Evolutionary conservation across 2,113 vertebrate genomes (phyloP).

Genomic region (Aptenodytes patagonicus): DNA sequence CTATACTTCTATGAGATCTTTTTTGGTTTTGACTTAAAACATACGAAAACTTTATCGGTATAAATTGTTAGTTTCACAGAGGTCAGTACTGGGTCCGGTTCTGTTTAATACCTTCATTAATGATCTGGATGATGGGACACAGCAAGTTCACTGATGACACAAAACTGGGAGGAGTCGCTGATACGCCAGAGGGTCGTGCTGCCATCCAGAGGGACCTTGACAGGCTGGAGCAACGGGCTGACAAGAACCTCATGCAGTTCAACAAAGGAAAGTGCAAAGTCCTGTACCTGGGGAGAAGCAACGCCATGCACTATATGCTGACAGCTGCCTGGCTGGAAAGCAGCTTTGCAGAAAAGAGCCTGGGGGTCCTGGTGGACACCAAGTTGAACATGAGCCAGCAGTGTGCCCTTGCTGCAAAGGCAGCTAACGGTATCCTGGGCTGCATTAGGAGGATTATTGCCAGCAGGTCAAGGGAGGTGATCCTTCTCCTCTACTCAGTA

Average conservation of each 20-base stretch:
- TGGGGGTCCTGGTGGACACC: not conserved
- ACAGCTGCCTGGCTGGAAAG: not conserved
- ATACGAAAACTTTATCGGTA: not conserved
- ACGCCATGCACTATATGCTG: accelerated
- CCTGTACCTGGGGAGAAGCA: not conserved
- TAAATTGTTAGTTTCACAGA: not conserved
- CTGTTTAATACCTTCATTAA: not conserved
- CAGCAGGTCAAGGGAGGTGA: not conserved
- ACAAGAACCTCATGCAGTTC: not conserved
- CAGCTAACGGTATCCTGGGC: not conserved
- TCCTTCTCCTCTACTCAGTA: not conserved
- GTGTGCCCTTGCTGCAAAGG: not conserved
- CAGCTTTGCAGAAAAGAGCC: not conserved
- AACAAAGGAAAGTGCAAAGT: not conserved
- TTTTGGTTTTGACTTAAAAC: not conserved
- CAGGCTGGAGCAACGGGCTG: not conserved
- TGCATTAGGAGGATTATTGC: not conserved
- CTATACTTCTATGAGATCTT: not conserved
- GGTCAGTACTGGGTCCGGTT: not conserved
- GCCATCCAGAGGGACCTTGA: not conserved
- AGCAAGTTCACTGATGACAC: not conserved
- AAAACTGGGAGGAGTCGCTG: not conserved
- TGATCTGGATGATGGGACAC: not conserved
- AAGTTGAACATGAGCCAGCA: not conserved
- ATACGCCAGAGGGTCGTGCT: not conserved